Percentiles rank a stretch among this genome's conserved stretches.
phyloP scores from a whole-genome alignment of 2,888 invertebrate species.

The Pachymerium ferrugineum region DNA sequence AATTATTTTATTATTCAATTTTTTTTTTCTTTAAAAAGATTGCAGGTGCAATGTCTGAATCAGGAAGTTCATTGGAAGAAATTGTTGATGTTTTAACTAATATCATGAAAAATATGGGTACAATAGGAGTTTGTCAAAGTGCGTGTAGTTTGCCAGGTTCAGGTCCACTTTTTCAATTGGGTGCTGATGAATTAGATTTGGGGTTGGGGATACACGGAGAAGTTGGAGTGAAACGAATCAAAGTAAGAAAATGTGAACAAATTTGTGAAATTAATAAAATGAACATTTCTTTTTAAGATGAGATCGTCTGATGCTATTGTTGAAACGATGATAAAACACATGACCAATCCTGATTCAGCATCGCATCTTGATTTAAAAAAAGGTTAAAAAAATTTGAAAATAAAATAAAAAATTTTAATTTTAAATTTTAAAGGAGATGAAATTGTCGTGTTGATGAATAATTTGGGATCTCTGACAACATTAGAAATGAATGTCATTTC shows the following conservation, averaged over 20 bases:
- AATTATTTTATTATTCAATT: not conserved
- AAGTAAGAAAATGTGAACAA: too few relatives aligned
- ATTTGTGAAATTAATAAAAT: too few relatives aligned
- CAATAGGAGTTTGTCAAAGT: constrained; percentile 63
- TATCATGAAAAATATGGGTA: constrained; percentile 42
- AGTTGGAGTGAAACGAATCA: constrained; percentile 54
- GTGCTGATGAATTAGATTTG: constrained; percentile 61
- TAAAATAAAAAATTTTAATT: not conserved
- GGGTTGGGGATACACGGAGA: constrained; percentile 56
- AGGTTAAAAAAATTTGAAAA: not conserved
- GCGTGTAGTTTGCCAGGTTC: constrained; percentile 64
- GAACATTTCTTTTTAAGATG: not conserved
- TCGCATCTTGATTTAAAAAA: not conserved
- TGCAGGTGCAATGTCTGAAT: constrained; percentile 20
- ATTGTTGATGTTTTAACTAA: not conserved
- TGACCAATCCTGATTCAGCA: constrained; percentile 19
- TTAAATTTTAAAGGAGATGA: not conserved
- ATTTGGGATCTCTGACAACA: not conserved
- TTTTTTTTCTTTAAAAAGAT: not conserved
- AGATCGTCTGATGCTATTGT: not conserved
- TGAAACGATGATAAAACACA: constrained; percentile 26
- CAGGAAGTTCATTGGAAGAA: not conserved
- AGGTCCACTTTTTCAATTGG: constrained; percentile 59
- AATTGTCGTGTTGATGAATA: constrained; percentile 16
- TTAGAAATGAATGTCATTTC: constrained; percentile 27